A percentile compares a stretch with the other conserved stretches of the same genome.
phyloP scores from a whole-genome alignment of 2,797 vertebrate species.

The Falco columbarius region DNA sequence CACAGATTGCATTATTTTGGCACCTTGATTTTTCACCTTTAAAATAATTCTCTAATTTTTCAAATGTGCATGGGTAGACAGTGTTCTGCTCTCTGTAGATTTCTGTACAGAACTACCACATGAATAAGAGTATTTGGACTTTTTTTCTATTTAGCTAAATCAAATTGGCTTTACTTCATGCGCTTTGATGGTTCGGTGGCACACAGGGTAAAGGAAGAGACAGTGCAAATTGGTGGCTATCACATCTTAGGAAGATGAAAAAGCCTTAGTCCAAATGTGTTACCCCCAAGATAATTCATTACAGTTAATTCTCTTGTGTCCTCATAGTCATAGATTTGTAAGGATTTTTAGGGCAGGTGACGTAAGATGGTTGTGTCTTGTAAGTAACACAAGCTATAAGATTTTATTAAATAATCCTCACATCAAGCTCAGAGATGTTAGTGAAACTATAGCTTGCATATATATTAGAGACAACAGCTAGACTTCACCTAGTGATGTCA shows the following conservation, averaged over 20 bases:
- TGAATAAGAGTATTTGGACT: not conserved
- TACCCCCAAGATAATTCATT: not conserved
- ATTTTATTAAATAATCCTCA: not conserved
- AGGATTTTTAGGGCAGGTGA: not conserved
- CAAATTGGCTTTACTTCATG: not conserved
- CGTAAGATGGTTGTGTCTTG: not conserved
- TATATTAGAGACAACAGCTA: not conserved
- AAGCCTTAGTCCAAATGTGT: not conserved
- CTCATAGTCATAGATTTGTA: not conserved
- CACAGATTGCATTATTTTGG: not conserved
- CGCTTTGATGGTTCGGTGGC: not conserved
- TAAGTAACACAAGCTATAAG: not conserved
- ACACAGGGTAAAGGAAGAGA: not conserved
- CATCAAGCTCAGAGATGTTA: not conserved
- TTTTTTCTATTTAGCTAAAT: not conserved
- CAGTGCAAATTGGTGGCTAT: not conserved
- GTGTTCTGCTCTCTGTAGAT: not conserved
- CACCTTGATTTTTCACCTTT: conserved; percentile 19
- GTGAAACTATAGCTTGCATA: not conserved
- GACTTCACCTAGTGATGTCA: not conserved
- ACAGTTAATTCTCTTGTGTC: not conserved
- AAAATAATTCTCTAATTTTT: not conserved
- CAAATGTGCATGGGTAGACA: not conserved
- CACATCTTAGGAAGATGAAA: not conserved
- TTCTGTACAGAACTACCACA: not conserved